phyloP scores from a whole-genome alignment of 2,113 vertebrate species.

The Strix uralensis region DNA sequence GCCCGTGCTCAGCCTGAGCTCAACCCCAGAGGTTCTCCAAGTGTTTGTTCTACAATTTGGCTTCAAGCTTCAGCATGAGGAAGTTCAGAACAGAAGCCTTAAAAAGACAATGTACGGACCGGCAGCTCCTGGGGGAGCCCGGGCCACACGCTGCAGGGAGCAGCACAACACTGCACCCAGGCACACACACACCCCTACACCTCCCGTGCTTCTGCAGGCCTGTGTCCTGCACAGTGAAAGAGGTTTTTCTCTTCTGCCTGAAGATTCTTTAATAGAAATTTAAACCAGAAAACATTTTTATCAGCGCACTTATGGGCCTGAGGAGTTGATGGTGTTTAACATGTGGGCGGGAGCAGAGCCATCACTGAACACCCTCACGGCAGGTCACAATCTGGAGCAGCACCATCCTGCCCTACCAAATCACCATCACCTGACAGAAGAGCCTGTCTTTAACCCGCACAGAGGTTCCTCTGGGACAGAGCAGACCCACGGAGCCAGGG shows the following conservation, averaged over 20 bases:
- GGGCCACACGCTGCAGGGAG: not conserved
- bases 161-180: not conserved
- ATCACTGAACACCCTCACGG: not conserved
- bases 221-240: not conserved
- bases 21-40: slow-evolving; percentile 34
- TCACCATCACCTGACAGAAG: not conserved
- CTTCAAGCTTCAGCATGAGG: not conserved
- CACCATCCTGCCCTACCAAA: not conserved
- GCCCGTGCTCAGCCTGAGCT: slow-evolving; percentile 4
- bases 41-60: slow-evolving; percentile 10
- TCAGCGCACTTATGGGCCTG: not conserved
- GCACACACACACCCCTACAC: rapidly evolving
- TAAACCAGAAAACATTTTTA: not conserved
- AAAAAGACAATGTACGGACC: slow-evolving; percentile 24
- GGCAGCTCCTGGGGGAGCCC: not conserved
- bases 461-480: not conserved
- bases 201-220: not conserved
- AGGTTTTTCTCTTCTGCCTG: not conserved
- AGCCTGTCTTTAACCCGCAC: not conserved
- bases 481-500: rapidly evolving
- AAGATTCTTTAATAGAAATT: not conserved
- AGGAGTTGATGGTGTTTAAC: not conserved
- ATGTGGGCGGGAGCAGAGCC: not conserved
- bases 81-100: slow-evolving; percentile 53
- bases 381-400: not conserved